Conservation (phyloP, 2,888 invertebrate genomes). For the Tethea ocularis region DNA sequence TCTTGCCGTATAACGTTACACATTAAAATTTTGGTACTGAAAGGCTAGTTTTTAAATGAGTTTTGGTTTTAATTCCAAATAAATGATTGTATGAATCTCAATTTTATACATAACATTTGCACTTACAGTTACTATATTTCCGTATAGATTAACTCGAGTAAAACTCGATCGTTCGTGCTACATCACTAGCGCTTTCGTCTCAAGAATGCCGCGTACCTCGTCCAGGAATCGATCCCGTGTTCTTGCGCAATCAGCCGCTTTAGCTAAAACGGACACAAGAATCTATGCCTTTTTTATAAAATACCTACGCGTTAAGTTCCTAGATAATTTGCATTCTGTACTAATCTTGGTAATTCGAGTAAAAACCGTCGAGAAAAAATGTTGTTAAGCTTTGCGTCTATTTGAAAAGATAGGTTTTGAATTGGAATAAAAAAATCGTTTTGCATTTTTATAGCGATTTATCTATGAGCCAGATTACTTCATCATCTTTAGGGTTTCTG, state of each 20-base stretch:
- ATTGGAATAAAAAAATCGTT: too few relatives aligned
- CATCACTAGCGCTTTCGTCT: constrained; percentile 60
- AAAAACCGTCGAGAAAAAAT: neutral
- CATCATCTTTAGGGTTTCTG: too few relatives aligned
- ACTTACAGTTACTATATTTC: neutral
- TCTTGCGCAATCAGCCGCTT: constrained; percentile 8
- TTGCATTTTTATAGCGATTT: too few relatives aligned
- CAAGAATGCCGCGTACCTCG: constrained; percentile 54
- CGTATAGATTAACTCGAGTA: neutral
- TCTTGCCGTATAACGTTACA: too few relatives aligned
- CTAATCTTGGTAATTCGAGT: neutral
- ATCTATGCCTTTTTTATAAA: neutral
- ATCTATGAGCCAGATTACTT: too few relatives aligned
- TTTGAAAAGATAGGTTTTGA: too few relatives aligned
- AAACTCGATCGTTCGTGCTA: neutral
- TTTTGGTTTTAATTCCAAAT: too few relatives aligned
- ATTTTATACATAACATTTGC: neutral
- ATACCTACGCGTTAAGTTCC: neutral
- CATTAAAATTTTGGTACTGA: too few relatives aligned
- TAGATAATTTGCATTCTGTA: neutral
- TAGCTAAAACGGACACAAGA: neutral
- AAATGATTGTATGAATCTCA: too few relatives aligned
- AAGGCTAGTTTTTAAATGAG: too few relatives aligned
- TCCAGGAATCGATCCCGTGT: constrained; percentile 57
- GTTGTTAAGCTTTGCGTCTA: too few relatives aligned